Percentiles rank a stretch among this genome's conserved stretches.
These are phyloP conservation scores for Galeruca laticollis DNA, from an alignment of 2,888 invertebrate species.

Conservation along the genomic window DNA sequence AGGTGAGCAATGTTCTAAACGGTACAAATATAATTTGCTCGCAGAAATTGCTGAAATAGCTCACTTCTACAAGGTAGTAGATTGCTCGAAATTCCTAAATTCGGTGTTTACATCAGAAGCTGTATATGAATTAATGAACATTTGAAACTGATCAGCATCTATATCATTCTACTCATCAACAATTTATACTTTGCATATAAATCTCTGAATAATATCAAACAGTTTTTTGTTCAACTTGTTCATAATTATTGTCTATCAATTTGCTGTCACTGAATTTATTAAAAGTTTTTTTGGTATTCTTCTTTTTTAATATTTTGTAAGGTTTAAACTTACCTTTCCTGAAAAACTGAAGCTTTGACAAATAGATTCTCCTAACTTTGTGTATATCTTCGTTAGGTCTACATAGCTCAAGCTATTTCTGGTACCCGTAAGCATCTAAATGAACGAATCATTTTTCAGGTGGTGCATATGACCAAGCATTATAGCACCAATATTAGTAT, in stretches of 20 bases:
- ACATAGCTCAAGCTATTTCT: slow-evolving; percentile 35
- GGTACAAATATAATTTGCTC: too few relatives aligned
- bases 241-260: slow-evolving; percentile 11
- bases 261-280: slow-evolving; percentile 12
- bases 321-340: slow-evolving; percentile 33
- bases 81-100: too few relatives aligned
- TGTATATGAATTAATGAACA: slow-evolving; percentile 28
- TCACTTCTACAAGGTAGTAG: too few relatives aligned
- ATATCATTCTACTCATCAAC: slow-evolving; percentile 24
- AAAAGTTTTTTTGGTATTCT: slow-evolving; percentile 17
- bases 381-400: slow-evolving; percentile 35
- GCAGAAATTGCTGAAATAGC: too few relatives aligned
- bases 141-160: slow-evolving; percentile 10
- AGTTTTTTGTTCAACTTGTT: slow-evolving; percentile 7
- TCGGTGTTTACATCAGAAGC: too few relatives aligned
- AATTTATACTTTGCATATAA: slow-evolving; percentile 26
- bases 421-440: slow-evolving; percentile 37
- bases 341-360: slow-evolving; percentile 23
- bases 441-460: slow-evolving; percentile 25
- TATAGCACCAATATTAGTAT: slow-evolving; percentile 37
- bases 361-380: slow-evolving; percentile 30
- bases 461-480: slow-evolving; percentile 31
- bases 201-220: slow-evolving; percentile 23
- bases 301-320: slow-evolving; percentile 33
- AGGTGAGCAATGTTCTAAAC: too few relatives aligned